Evolutionary conservation across 64 coral and sea anemone genomes (phyloP), one percentile per base, ranked within the genome.

Genomic region (Actinia equina): DNA sequence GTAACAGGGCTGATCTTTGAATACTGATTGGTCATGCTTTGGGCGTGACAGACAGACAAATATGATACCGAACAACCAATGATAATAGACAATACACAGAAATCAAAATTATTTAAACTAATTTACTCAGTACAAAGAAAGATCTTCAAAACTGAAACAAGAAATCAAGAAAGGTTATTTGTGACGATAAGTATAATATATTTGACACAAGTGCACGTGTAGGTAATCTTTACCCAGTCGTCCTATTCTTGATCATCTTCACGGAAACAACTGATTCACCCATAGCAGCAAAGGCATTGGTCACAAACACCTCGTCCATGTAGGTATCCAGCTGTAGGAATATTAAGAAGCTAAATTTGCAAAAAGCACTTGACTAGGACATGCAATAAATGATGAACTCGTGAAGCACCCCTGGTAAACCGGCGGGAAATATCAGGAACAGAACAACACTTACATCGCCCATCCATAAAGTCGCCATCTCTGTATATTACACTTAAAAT

Each of bases 391-490:
- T 76, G 62, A 52, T 8, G 0, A 17, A 11, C 55, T 12, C 23
- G 44, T 85, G 55, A 57, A 57, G 55, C 13, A 57, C 6, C 15
- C 13, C 5, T 60, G 22, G 20, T 19, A 65, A 22, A 65, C 8
- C 46, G 4, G 46, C 46, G 7, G 46, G 46, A 49, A 49, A 49
- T 7, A 69, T 3, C 8, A 23, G 23, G 25, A 8, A 69, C 0
- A 74, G 26, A 74, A 1, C n/a, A 74, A 74, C 60, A 93, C 93
- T 92, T 82, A 99, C 97, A 93, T 99, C 97, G 63, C 97, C 97
- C 97, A 99, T 99, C 97, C 97, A 99, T 59, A 99, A 79, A 59
- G 82, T 99, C 15, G 90, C 86, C 97, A 99, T 99, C 16, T 86
- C 78, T 61, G 55, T 57, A 57, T 57, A 57, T 57, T 4, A 2